Evolutionary conservation across 2,888 invertebrate genomes (phyloP), one percentile per base, ranked within the genome.

Genomic region (Campaea margaritaria): DNA sequence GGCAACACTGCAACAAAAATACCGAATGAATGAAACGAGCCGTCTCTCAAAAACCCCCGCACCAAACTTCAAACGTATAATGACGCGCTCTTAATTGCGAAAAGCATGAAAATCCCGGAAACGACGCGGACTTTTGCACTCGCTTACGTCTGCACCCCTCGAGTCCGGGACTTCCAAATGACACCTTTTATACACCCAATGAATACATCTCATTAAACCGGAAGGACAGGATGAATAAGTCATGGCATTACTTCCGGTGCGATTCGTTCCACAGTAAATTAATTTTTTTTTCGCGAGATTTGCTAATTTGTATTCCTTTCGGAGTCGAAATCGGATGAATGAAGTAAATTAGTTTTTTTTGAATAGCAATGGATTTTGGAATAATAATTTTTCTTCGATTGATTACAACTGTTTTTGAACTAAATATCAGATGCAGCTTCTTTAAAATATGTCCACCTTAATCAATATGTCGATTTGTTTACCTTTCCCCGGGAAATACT

Each of bases 191-290:
- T 65, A 72, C 66, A 60, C 55, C 57, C 73, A 72, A 74, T 76
- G 76, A 76, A 78, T 76, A 73, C 76, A 67, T 68, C 76, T 79
- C 79, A 72, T 82, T 78, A 78, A 80, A 72, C 73, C 67, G 44
- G 44, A 76, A 77, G 73, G 69, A 70, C 62, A 62, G 64, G 44
- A 73, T 79, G 78, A 80, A 82, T 81, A 76, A 80, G 74, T 77
- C 76, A 79, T 79, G 78, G 65, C 76, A 72, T 75, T 73, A 75
- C 73, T 72, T 73, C 78, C 77, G 67, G 64, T 58, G 21, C 41
- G 54, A 49, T 41, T 62, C 49, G 52, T 55, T 67, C 62, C 62
- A 48, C 56, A 58, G 21, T 21, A 21, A 21, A 21, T 59, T 63
- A 57, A 62, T 68, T 63, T 68, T 56, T 59, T 61, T n/a, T 5